phyloP scores from a whole-genome alignment of 2,888 invertebrate genomes.

The Acrobasis repandana region DNA sequence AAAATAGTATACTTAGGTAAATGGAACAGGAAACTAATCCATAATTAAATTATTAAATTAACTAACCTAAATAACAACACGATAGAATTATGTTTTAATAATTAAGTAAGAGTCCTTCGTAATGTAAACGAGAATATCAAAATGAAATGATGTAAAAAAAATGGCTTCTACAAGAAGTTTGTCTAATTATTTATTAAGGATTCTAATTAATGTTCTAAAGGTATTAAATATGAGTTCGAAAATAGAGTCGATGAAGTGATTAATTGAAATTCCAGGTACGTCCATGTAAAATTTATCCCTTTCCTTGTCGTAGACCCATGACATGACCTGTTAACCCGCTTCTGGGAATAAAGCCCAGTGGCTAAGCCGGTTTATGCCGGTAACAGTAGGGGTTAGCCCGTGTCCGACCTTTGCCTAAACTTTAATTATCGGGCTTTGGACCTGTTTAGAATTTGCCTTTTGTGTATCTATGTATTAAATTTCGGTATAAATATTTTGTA shows the following conservation, averaged over 20 bases:
- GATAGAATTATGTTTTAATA: too few relatives aligned
- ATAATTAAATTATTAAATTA: too few relatives aligned
- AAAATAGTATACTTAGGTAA: too few relatives aligned
- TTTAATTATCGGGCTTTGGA: neutral
- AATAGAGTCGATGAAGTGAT: neutral
- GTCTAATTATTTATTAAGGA: too few relatives aligned
- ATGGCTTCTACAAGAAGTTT: too few relatives aligned
- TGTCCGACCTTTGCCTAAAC: neutral
- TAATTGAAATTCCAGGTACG: neutral
- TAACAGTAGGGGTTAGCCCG: neutral
- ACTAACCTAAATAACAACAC: too few relatives aligned
- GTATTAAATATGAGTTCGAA: neutral
- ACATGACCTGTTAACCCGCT: neutral
- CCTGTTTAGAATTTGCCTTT: neutral
- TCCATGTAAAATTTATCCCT: neutral
- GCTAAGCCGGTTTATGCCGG: slow-evolving; percentile 6
- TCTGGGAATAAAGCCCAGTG: neutral
- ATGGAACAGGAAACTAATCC: too few relatives aligned
- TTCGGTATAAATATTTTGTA: neutral
- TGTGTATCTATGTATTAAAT: neutral
- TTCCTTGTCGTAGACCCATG: neutral
- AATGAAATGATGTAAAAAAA: too few relatives aligned
- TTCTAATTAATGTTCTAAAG: neutral
- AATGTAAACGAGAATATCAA: too few relatives aligned
- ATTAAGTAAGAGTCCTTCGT: too few relatives aligned